A percentile compares a stretch with the other conserved stretches of the same genome.
phyloP scores from a whole-genome alignment of 1,140 invertebrate species.

The Acromyrmex charruanus region DNA sequence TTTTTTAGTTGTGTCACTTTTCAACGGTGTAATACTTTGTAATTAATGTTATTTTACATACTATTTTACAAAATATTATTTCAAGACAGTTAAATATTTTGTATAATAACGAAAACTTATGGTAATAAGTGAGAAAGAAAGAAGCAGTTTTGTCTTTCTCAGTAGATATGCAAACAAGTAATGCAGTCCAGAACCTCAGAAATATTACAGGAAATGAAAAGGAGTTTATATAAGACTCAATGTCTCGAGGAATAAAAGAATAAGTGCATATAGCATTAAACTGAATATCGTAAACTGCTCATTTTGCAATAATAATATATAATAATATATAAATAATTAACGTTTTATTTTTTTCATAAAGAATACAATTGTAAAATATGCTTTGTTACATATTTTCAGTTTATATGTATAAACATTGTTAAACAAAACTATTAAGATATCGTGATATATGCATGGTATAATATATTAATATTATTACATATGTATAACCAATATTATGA shows the following conservation, averaged over 20 bases:
- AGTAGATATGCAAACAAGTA: slow-evolving; percentile 67
- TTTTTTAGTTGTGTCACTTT: no score
- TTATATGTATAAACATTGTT: not conserved
- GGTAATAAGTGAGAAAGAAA: slow-evolving; percentile 16
- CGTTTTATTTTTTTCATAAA: not conserved
- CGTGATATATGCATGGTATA: not conserved
- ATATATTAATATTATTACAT: not conserved
- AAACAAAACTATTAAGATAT: not conserved
- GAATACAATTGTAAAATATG: not conserved
- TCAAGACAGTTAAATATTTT: not conserved
- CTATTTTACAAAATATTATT: not conserved
- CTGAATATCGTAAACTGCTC: slow-evolving; percentile 6
- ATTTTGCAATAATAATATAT: slow-evolving; percentile 9
- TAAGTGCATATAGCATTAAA: not conserved
- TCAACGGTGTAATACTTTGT: not conserved
- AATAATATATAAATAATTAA: not conserved
- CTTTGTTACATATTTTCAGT: not conserved
- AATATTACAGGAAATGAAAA: slow-evolving; percentile 67
- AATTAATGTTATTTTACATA: slow-evolving; percentile 9
- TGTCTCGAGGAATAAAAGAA: not conserved
- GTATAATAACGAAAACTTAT: not conserved
- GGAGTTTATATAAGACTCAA: slow-evolving; percentile 62
- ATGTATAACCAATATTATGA: no score
- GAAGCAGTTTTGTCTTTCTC: slow-evolving; percentile 63
- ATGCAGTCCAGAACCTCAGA: slow-evolving; percentile 55